Percentiles rank a stretch among this genome's conserved stretches.
Conservation (phyloP, 2,888 invertebrate genomes). For the Alsophila aescularia region DNA sequence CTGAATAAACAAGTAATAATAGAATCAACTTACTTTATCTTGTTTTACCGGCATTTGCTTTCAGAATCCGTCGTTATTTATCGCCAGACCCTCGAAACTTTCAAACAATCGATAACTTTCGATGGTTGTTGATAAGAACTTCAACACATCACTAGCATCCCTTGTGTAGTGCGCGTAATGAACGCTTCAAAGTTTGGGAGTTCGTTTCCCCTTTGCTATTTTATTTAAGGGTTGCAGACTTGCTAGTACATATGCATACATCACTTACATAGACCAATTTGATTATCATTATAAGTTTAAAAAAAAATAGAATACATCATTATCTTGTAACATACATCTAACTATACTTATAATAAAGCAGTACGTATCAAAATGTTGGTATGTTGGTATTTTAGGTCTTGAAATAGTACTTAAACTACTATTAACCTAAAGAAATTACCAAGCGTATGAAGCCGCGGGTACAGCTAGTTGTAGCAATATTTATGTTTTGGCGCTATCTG, state of each 20-base stretch:
- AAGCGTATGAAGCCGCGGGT: too few relatives aligned
- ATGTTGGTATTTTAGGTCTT: too few relatives aligned
- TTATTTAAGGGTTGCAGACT: not conserved
- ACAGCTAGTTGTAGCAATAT: too few relatives aligned
- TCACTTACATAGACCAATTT: too few relatives aligned
- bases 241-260: not conserved
- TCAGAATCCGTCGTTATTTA: not conserved
- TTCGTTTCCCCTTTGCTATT: not conserved
- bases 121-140: conserved; percentile 3
- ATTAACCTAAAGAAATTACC: too few relatives aligned
- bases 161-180: conserved; percentile 6
- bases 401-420: too few relatives aligned
- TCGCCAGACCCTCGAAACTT: not conserved
- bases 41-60: not conserved
- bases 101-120: not conserved
- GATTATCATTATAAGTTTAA: too few relatives aligned
- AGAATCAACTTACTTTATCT: not conserved
- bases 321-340: too few relatives aligned
- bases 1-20: not conserved
- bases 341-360: too few relatives aligned
- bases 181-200: conserved; percentile 6
- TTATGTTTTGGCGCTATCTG: too few relatives aligned
- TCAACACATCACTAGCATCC: conserved; percentile 3
- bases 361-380: too few relatives aligned
- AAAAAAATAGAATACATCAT: too few relatives aligned